Evolutionary conservation across 37 sponge, comb jelly and placozoan species (phyloP).

Genomic region (Beroe forskalii): DNA sequence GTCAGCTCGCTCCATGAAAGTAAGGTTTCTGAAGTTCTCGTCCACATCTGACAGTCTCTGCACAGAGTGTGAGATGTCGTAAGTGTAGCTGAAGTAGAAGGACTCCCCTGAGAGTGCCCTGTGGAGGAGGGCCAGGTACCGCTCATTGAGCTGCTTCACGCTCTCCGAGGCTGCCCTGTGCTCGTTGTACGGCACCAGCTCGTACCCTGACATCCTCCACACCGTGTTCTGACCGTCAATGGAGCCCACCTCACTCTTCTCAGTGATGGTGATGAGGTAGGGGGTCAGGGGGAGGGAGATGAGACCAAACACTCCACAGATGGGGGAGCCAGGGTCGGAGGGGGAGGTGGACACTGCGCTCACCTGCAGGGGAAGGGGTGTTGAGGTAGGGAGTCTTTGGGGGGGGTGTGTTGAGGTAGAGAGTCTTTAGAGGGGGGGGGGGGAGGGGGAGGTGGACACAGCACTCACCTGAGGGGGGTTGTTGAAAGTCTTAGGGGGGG

Average conservation of each 20-base stretch:
- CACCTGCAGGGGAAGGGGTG: not conserved
- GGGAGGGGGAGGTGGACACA: not conserved
- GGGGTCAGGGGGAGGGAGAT: conserved; percentile 65
- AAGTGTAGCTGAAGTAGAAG: conserved; percentile 84
- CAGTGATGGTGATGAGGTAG: conserved; percentile 81
- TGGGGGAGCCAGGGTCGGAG: not conserved
- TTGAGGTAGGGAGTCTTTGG: too few relatives aligned
- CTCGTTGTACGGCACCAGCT: conserved; percentile 78
- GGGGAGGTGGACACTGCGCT: not conserved
- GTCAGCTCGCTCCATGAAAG: conserved; percentile 73
- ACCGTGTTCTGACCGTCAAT: conserved; percentile 73
- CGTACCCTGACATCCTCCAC: conserved; percentile 73
- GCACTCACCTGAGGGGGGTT: not conserved
- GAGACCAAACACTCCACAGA: conserved; percentile 14
- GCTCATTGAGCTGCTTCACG: conserved; percentile 4
- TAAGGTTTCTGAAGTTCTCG: not conserved
- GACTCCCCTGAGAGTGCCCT: conserved; percentile 6
- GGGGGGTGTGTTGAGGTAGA: too few relatives aligned
- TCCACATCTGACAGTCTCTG: conserved; percentile 70
- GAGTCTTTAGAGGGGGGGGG: too few relatives aligned
- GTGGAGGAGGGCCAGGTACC: conserved; percentile 25
- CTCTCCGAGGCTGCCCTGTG: not conserved
- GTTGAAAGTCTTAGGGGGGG: too few relatives aligned
- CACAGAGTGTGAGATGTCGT: conserved; percentile 80
- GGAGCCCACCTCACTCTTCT: conserved; percentile 73